These are phyloP conservation scores for Lithophane ornitopus DNA, from an alignment of 2,888 invertebrate genomes.

Conservation along the genomic window DNA sequence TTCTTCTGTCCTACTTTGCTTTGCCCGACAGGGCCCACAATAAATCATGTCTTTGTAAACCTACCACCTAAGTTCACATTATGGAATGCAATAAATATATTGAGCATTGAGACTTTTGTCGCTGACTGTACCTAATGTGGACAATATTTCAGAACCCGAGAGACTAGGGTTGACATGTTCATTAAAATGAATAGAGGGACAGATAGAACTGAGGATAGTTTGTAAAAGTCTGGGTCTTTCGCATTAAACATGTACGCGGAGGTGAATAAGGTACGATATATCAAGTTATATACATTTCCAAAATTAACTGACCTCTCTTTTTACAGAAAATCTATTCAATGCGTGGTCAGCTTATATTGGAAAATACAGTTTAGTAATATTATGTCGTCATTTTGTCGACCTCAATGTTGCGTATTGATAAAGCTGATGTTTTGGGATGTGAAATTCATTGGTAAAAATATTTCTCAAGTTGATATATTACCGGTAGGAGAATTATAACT, in stretches of 20 bases:
- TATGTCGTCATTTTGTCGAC: background rate
- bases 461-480: background rate
- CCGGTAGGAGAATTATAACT: too few relatives aligned
- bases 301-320: background rate
- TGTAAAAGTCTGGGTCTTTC: constrained; percentile 47
- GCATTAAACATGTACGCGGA: constrained; percentile 46
- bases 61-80: background rate
- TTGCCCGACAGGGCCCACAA: background rate
- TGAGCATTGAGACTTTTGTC: background rate
- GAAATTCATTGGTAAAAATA: background rate
- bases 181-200: constrained; percentile 60
- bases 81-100: background rate
- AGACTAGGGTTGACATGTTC: constrained; percentile 51
- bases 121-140: too few relatives aligned
- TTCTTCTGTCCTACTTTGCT: background rate
- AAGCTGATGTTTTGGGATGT: too few relatives aligned
- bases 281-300: background rate
- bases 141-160: constrained; percentile 40
- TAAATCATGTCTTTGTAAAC: background rate
- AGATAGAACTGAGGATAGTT: constrained; percentile 52
- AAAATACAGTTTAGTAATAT: constrained; percentile 9
- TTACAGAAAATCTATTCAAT: background rate
- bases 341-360: background rate
- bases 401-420: background rate
- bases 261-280: constrained; percentile 20